These are phyloP conservation scores for Anthophora plumipes DNA, from an alignment of 2,888 invertebrate species.

Conservation along the genomic window DNA sequence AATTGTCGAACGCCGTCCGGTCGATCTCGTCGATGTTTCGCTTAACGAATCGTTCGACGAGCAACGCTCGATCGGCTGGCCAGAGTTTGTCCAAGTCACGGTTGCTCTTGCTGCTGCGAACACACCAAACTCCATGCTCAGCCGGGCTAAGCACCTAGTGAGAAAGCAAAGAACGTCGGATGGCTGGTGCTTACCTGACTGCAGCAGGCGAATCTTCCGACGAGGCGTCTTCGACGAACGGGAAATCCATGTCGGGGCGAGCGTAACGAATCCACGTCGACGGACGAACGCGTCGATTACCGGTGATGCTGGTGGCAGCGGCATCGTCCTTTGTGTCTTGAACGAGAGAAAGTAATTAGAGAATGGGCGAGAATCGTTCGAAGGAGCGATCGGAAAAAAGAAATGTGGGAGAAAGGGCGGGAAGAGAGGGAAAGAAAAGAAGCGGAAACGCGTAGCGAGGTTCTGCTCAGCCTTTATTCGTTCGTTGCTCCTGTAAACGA, in stretches of 20 bases:
- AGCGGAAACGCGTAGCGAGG: background rate
- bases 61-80: conserved; percentile 85
- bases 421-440: background rate
- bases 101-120: conserved; percentile 25
- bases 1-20: conserved; percentile 87
- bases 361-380: too few species aligned
- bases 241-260: background rate
- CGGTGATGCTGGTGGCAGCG: background rate
- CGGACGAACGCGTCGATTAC: background rate
- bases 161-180: too few species aligned
- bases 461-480: conserved; percentile 25
- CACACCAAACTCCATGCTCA: background rate
- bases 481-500: background rate
- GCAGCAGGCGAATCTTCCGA: background rate
- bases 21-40: conserved; percentile 89
- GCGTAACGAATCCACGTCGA: too few species aligned
- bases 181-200: conserved; percentile 27
- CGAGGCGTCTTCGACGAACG: background rate
- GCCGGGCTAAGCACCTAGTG: too few species aligned
- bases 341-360: background rate
- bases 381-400: background rate
- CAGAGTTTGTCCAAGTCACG: background rate
- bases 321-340: conserved; percentile 58
- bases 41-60: conserved; percentile 86
- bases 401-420: too few species aligned